phyloP scores from a whole-genome alignment of 2,797 vertebrate species.

The Neosalanx taihuensis region DNA sequence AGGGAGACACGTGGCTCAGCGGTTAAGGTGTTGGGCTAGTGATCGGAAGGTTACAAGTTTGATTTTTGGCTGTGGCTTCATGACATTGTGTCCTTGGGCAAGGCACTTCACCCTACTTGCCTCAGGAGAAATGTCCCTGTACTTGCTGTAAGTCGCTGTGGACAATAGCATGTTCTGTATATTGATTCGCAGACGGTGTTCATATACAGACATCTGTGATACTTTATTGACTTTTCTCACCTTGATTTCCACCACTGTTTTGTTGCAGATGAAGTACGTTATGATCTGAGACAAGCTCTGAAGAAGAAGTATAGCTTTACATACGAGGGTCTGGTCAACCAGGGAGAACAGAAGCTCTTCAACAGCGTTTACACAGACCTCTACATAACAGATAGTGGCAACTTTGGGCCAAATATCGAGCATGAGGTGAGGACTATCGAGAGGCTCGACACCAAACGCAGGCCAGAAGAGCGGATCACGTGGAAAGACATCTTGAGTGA shows the following conservation, averaged over 20 bases:
- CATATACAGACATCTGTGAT: not conserved
- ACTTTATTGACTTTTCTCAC: not conserved
- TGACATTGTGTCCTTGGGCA: too few species aligned
- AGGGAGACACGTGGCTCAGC: too few species aligned
- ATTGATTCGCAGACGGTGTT: not conserved
- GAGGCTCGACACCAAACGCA: slow-evolving; percentile 47
- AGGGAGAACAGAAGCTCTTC: slow-evolving; percentile 46
- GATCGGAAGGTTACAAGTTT: too few species aligned
- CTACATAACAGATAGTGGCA: slow-evolving; percentile 38
- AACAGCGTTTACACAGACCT: slow-evolving; percentile 57
- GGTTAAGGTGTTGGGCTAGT: too few species aligned
- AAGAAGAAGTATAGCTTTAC: slow-evolving; percentile 56
- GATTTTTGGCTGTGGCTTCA: too few species aligned
- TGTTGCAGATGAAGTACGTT: slow-evolving; percentile 68
- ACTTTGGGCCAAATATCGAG: slow-evolving; percentile 68
- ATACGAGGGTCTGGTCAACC: slow-evolving; percentile 38
- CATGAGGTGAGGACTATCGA: slow-evolving; percentile 67
- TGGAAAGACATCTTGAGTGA: slow-evolving; percentile 47
- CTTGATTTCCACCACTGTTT: slow-evolving; percentile 5
- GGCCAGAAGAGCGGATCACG: slow-evolving; percentile 18
- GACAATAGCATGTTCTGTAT: not conserved
- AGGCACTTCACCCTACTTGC: too few species aligned
- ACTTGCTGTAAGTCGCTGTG: too few species aligned
- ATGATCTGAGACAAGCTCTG: slow-evolving; percentile 57
- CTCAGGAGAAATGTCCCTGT: too few species aligned